A percentile compares a stretch with the other conserved stretches of the same genome.
Evolutionary conservation across 1,140 invertebrate species (phyloP).

Genomic region (Heliconius melpomene): DNA sequence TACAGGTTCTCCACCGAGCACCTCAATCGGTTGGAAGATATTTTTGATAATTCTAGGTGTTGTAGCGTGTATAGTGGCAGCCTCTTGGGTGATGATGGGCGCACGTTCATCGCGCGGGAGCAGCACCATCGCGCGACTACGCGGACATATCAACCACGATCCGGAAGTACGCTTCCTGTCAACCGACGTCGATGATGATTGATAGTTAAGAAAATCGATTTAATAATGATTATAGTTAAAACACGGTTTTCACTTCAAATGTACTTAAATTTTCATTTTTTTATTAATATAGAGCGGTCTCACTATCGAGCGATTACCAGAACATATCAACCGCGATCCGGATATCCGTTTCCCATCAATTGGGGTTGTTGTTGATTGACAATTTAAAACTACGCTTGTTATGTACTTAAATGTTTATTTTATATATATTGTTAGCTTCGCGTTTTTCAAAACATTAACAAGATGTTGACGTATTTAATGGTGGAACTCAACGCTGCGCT

Average conservation of each 20-base stretch:
- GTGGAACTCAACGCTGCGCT: too few species aligned
- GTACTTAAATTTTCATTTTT: too few species aligned
- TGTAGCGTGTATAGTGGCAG: constrained; percentile 27
- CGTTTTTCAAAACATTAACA: too few species aligned
- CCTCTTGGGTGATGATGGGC: constrained; percentile 30
- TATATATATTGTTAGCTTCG: too few species aligned
- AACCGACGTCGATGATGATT: constrained; percentile 56
- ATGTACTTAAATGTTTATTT: too few species aligned
- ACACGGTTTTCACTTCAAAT: not conserved
- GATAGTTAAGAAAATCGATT: not conserved
- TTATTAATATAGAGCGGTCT: too few species aligned
- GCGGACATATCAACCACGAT: constrained; percentile 48
- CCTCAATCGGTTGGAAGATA: constrained; percentile 32
- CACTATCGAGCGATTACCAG: too few species aligned
- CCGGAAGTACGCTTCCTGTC: constrained; percentile 65
- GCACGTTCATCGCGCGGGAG: constrained; percentile 39
- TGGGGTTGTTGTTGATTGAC: too few species aligned
- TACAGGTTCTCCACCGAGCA: not conserved
- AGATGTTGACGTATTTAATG: too few species aligned
- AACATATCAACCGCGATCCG: too few species aligned
- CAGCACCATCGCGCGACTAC: constrained; percentile 45
- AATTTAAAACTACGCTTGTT: too few species aligned
- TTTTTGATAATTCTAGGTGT: constrained; percentile 41
- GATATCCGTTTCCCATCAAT: too few species aligned
- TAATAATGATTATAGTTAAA: constrained; percentile 47